Percentiles rank a stretch among this genome's conserved stretches.
Conservation (phyloP, 2,888 invertebrate species). For the Onchidella celtica region DNA sequence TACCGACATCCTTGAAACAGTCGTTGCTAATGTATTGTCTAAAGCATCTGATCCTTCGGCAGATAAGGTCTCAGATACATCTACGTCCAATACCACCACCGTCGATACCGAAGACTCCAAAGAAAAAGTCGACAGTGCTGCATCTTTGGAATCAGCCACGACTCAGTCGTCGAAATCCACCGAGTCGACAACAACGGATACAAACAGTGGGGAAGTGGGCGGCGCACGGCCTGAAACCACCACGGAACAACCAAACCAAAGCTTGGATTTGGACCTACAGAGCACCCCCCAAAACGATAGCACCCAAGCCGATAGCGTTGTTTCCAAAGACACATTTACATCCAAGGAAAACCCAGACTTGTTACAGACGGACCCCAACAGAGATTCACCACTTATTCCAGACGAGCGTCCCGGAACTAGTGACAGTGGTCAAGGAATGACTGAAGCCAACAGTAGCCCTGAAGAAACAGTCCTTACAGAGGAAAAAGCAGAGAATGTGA, state of each 20-base stretch:
- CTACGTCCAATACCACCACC: background rate
- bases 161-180: background rate
- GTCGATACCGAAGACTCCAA: background rate
- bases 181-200: background rate
- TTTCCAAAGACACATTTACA: no score
- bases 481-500: background rate
- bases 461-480: background rate
- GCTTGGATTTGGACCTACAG: no score
- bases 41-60: background rate
- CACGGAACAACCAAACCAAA: no score
- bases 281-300: no score
- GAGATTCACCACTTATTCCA: no score
- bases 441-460: background rate
- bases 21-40: background rate
- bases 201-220: no score
- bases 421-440: no score
- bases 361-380: no score
- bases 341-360: no score
- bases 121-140: background rate
- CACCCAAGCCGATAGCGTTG: no score
- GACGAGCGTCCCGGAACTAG: no score
- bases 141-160: background rate
- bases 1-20: background rate
- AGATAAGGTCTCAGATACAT: background rate
- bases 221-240: no score